Evolutionary conservation across 2,113 vertebrate species (phyloP), one percentile per base, ranked within the genome.

Genomic region (Morphnarchus princeps): DNA sequence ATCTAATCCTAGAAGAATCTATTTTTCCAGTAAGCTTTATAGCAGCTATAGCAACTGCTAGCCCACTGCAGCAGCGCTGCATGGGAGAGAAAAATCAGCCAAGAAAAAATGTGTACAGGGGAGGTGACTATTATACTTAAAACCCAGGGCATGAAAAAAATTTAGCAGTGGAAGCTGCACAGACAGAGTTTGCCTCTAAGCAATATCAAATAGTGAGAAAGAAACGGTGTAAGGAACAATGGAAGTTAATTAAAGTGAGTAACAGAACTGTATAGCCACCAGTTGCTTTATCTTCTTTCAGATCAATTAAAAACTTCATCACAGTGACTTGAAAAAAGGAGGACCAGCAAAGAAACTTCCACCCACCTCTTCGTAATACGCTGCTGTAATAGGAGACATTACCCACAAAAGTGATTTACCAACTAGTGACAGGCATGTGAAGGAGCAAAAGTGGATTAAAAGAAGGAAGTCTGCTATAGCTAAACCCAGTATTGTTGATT

Each of bases 381-480:
- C 16, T 17, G 62, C 76, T 65, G 25, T 4, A 69, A 29, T 2
- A 63, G 47, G 70, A 80, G 38, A 9, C 29, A 18, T n/a, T 50
- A 55, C 50, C 59, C 50, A 34, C 61, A 43, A 1, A 65, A 77
- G 40, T 2, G 34, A 76, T 55, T 87, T 62, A 32, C 42, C 62
- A 18, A 24, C 25, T 0, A 0, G 28, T 6, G 13, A 10, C 29
- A 11, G 49, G 58, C 22, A 11, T 1, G 20, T 0, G 32, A 61
- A 82, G 38, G 71, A 78, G n/a, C 32, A 38, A 40, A 82, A 78
- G 26, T 10, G 47, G 69, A 70, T 55, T 9, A 26, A 63, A 89
- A 79, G 34, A 32, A 50, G 32, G 17, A 54, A 54, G 26, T n/a
- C n/a, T 62, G 42, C 55, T 87, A 3, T 1, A 38, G 63, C 34